Evolutionary conservation across 2,888 invertebrate genomes (phyloP), one percentile per base, ranked within the genome.

Genomic region (Epicampocera succincta): DNA sequence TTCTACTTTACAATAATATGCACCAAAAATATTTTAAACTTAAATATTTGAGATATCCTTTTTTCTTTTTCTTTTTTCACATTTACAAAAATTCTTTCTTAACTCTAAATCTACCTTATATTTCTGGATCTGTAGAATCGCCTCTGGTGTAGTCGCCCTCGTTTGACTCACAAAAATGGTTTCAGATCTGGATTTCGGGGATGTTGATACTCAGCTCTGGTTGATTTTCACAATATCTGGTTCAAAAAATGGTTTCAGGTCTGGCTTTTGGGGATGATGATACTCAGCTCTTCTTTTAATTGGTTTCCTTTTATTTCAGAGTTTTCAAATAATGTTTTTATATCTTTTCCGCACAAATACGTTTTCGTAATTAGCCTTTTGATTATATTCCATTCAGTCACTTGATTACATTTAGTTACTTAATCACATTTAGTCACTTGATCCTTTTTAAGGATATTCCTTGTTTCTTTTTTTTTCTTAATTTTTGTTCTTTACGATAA

Each of bases 181-280:
- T 42, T 42, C 42, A 42, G 42, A 42, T 42, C 42, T 42, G 42
- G 42, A 42, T 42, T 42, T 42, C 9, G 42, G 42, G 42, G 42
- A 42, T 42, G 42, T 42, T 42, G 42, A 42, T 42, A 42, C 13
- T 42, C 42, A 42, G 42, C 42, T 42, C 42, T 42, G 42, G 42
- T 29, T 29, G 29, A 29, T 29, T 29, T 29, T 29, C 29, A 29
- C 29, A 29, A 29, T 42, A 42, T 42, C 9, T 42, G 42, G 5
- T 42, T 42, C 42, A 42, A 42, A 42, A 13, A 42, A 42, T 13
- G 11, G 42, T 11, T 13, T 13, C 29, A 29, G 29, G 9, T 13
- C 13, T 42, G 13, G 42, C 3, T 42, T 42, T 11, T 42, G 42
- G 42, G 42, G 42, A 42, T 42, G 13, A 42, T n/a, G n/a, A 11